Percentiles rank a stretch among this genome's conserved stretches.
Evolutionary conservation across 1,140 invertebrate genomes (phyloP).

Genomic region (Heterodera carotae): DNA sequence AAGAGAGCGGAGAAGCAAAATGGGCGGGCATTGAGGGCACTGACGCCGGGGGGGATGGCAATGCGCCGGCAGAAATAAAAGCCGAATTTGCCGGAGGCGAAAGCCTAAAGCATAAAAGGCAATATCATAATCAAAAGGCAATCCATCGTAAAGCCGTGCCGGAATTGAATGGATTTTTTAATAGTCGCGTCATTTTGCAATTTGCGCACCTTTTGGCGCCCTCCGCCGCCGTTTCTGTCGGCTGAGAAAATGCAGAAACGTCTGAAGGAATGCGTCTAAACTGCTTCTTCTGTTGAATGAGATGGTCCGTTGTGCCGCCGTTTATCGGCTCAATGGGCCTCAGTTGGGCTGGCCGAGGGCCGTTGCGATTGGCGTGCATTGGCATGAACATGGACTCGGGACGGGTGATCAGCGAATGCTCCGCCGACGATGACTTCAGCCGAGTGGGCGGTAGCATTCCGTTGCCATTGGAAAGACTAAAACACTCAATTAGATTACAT

Average conservation of each 20-base stretch:
- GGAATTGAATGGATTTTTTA: no score
- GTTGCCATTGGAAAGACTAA: no score
- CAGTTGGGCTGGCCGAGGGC: neutral
- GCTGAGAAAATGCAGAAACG: neutral
- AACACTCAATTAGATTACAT: neutral
- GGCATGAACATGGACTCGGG: conserved; percentile 25
- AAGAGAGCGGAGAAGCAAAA: neutral
- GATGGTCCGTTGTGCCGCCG: no score
- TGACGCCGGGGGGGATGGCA: conserved; percentile 40
- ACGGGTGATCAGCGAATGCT: conserved; percentile 21
- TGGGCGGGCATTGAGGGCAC: conserved; percentile 41
- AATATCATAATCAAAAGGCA: no score
- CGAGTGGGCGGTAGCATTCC: neutral
- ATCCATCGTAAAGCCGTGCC: no score
- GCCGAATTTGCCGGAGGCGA: conserved; percentile 37
- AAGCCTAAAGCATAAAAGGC: neutral
- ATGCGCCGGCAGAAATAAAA: conserved; percentile 36
- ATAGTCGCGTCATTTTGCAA: no score
- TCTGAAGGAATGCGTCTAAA: no score
- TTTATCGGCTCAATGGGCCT: neutral
- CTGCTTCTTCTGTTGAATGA: neutral
- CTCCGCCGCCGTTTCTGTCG: no score
- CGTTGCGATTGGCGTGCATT: neutral
- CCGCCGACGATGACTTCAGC: conserved; percentile 5
- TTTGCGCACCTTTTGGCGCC: no score